phyloP scores from a whole-genome alignment of 2,113 vertebrate species.

The Phaethon lepturus region DNA sequence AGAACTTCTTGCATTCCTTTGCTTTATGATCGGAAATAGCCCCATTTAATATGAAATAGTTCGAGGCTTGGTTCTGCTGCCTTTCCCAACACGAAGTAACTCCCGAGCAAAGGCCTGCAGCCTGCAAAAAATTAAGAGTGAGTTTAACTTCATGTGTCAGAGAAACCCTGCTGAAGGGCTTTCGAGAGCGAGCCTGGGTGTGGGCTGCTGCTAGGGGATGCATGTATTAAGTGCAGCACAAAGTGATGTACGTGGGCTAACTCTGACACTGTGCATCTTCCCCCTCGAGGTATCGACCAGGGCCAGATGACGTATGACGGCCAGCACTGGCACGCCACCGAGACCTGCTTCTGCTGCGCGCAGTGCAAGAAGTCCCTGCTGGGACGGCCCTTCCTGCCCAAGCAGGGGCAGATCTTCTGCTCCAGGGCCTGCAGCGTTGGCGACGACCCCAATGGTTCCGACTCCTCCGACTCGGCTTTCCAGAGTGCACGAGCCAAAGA shows the following conservation, averaged over 20 bases:
- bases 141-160: background rate
- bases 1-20: constrained; percentile 55
- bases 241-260: accelerated
- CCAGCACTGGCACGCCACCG: constrained; percentile 97
- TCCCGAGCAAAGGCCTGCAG: background rate
- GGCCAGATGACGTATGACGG: constrained; percentile 99
- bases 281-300: constrained; percentile 91
- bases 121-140: constrained; percentile 4
- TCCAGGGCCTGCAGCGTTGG: constrained; percentile 93
- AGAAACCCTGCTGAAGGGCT: background rate
- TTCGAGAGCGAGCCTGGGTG: accelerated
- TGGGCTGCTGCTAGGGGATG: accelerated
- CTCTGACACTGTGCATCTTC: background rate
- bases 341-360: constrained; percentile 95
- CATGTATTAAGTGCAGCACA: accelerated
- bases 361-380: constrained; percentile 96
- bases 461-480: constrained; percentile 95
- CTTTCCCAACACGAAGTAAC: background rate
- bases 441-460: constrained; percentile 91
- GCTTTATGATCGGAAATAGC: constrained; percentile 63
- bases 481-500: constrained; percentile 94
- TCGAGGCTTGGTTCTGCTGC: constrained; percentile 4
- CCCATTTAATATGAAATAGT: constrained; percentile 22
- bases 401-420: constrained; percentile 98
- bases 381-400: constrained; percentile 95